These are phyloP conservation scores for Steinernema scapterisci DNA, from an alignment of 2,888 invertebrate genomes.

Conservation along the genomic window DNA sequence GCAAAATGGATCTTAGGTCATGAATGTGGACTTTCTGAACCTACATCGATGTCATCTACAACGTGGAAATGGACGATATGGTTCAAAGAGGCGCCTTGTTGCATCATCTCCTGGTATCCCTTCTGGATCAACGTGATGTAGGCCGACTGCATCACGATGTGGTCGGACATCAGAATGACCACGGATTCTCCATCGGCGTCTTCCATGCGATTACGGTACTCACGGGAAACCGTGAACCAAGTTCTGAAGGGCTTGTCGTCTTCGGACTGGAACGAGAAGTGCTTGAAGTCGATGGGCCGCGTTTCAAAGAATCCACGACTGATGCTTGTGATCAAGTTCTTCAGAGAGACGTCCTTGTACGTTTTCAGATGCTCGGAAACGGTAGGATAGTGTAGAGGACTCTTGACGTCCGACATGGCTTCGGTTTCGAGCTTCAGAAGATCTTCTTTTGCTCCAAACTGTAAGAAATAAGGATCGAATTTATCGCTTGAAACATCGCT, in stretches of 20 bases:
- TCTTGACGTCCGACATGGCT: background rate
- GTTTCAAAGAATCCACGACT: background rate
- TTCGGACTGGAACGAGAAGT: background rate
- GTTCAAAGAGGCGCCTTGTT: background rate
- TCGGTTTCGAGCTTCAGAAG: background rate
- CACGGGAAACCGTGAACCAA: background rate
- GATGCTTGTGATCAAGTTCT: background rate
- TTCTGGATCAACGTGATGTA: background rate
- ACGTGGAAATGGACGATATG: constrained; percentile 13
- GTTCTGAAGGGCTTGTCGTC: constrained; percentile 3
- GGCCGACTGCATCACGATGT: background rate
- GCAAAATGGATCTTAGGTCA: background rate
- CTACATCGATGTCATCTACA: background rate
- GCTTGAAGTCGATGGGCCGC: background rate
- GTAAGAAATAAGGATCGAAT: background rate
- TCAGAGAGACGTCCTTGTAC: background rate
- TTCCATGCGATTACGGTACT: background rate
- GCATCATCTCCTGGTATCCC: background rate
- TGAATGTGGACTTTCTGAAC: too few relatives aligned
- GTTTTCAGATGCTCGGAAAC: background rate
- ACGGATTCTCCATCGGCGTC: background rate
- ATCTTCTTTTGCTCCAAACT: background rate
- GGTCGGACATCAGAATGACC: background rate
- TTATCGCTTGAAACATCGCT: background rate
- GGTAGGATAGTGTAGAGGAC: background rate